A percentile compares a stretch with the other conserved stretches of the same genome.
phyloP scores from a whole-genome alignment of 1,140 invertebrate species.

The Harpegnathos saltator region DNA sequence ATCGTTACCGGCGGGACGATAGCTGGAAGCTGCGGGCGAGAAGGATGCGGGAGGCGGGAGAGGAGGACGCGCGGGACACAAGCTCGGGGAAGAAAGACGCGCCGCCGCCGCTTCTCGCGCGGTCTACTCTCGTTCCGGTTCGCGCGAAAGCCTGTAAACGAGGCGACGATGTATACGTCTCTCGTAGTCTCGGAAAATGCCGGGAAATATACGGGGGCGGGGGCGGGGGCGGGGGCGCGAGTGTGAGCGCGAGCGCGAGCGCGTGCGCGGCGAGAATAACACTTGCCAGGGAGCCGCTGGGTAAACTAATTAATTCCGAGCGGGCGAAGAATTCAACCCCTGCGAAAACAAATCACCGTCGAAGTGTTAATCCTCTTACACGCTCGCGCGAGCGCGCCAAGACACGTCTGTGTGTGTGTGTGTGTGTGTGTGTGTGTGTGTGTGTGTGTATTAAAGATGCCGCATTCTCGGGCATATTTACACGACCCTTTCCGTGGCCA shows the following conservation, averaged over 20 bases:
- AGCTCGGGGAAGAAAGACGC: too few species aligned
- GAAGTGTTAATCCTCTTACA: conserved; percentile 38
- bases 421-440: too few species aligned
- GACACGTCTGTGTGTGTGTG: not conserved
- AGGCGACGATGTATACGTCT: conserved; percentile 38
- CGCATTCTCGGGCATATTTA: not conserved
- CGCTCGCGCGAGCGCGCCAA: not conserved
- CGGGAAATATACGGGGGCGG: conserved; percentile 21
- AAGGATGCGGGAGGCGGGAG: not conserved
- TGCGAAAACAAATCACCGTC: conserved; percentile 43
- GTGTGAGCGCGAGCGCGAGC: not conserved
- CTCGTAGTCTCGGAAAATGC: conserved; percentile 29
- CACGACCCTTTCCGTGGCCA: too few species aligned
- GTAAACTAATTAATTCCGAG: conserved; percentile 51
- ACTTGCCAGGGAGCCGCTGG: conserved; percentile 38
- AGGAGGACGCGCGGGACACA: not conserved
- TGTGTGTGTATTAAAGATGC: conserved; percentile 1
- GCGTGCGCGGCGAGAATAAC: conserved; percentile 32
- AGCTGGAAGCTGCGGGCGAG: too few species aligned
- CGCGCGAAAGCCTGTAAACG: conserved; percentile 51
- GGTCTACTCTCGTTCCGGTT: conserved; percentile 37
- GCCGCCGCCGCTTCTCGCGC: not conserved
- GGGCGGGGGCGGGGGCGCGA: not conserved
- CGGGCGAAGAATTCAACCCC: conserved; percentile 28
- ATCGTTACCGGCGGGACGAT: conserved; percentile 49